These are phyloP conservation scores for Ascaphus truei DNA, from an alignment of 2,113 vertebrate species.

Conservation along the genomic window DNA sequence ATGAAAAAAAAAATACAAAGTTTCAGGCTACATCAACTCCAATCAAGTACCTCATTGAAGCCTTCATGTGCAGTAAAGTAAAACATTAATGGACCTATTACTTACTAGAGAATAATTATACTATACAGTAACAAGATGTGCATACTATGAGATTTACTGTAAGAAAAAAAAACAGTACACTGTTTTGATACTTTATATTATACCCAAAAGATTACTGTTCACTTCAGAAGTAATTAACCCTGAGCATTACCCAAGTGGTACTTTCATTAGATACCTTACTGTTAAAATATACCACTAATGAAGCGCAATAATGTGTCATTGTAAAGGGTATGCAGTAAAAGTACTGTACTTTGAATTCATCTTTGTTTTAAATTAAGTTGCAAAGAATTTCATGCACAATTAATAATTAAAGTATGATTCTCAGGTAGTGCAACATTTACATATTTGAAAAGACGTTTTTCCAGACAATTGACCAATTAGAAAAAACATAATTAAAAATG, in stretches of 20 bases:
- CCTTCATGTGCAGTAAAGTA: no score
- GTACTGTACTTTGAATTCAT: constrained; percentile 19
- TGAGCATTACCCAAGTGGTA: constrained; percentile 16
- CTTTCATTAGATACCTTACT: constrained; percentile 18
- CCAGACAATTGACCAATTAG: constrained; percentile 29
- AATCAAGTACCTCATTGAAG: no score
- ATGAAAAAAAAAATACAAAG: no score
- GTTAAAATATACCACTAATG: constrained; percentile 28
- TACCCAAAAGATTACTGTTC: background rate
- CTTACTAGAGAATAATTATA: background rate
- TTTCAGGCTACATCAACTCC: no score
- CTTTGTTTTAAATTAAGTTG: constrained; percentile 32
- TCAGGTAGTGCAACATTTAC: constrained; percentile 17
- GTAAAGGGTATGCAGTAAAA: constrained; percentile 15
- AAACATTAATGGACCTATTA: no score
- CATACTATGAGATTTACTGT: background rate
- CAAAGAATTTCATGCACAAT: constrained; percentile 28
- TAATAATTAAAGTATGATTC: constrained; percentile 28
- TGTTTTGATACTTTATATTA: constrained; percentile 2
- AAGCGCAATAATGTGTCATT: constrained; percentile 7
- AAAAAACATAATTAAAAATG: background rate
- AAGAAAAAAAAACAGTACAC: background rate
- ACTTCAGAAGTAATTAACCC: constrained; percentile 4
- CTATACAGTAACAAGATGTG: background rate
- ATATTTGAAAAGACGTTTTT: constrained; percentile 31